phyloP scores from a whole-genome alignment of 1,140 invertebrate species.

The Globodera rostochiensis region DNA sequence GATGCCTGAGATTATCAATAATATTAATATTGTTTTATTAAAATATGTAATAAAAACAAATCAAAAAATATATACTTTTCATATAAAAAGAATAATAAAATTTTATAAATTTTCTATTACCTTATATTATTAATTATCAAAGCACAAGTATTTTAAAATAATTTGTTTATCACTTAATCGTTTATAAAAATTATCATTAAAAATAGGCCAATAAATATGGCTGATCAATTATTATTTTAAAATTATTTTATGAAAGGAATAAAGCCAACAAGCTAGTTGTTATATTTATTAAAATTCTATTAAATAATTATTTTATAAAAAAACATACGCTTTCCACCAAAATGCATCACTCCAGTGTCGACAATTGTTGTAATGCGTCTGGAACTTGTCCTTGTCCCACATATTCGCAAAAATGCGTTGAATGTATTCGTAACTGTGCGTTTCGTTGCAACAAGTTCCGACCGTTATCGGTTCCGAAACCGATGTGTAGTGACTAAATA shows the following conservation, averaged over 20 bases:
- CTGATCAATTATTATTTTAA: background rate
- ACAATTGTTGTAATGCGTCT: conserved; percentile 13
- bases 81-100: background rate
- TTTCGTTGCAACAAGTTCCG: background rate
- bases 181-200: no score
- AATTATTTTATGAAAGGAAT: background rate
- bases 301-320: background rate
- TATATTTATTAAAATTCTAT: no score
- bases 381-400: conserved; percentile 24
- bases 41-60: no score
- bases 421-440: conserved; percentile 16
- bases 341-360: conserved; percentile 27
- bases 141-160: no score
- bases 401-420: conserved; percentile 26
- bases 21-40: no score
- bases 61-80: no score
- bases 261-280: no score
- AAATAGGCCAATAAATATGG: no score
- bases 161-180: no score
- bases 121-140: background rate
- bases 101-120: background rate
- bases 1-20: background rate
- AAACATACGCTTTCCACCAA: conserved; percentile 17
- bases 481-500: conserved; percentile 7
- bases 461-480: background rate